Evolutionary conservation across 2,888 invertebrate genomes (phyloP).

Genomic region (Trichopoda pennipes): DNA sequence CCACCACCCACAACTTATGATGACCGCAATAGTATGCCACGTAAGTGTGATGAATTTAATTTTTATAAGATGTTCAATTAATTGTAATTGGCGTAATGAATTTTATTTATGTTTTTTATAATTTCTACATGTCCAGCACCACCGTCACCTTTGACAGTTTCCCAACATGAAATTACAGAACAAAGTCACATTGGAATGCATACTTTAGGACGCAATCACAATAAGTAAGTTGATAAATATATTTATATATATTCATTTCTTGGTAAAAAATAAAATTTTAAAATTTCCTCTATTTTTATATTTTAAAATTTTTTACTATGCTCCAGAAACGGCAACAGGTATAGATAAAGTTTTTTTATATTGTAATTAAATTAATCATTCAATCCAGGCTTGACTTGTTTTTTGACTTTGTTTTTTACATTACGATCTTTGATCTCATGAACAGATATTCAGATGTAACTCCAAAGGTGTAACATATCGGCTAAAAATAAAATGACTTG

Average conservation of each 20-base stretch:
- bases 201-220: conserved; percentile 81
- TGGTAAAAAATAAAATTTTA: background rate
- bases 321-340: conserved; percentile 78
- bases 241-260: background rate
- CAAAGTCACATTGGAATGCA: conserved; percentile 82
- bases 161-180: conserved; percentile 83
- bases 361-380: background rate
- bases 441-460: too few relatives aligned
- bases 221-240: conserved; percentile 74
- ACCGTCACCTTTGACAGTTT: conserved; percentile 89
- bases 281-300: conserved; percentile 25
- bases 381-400: too few relatives aligned
- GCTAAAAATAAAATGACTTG: too few relatives aligned
- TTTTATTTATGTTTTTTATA: too few relatives aligned
- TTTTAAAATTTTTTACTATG: conserved; percentile 40
- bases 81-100: conserved; percentile 22
- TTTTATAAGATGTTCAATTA: background rate
- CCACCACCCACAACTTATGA: conserved; percentile 85
- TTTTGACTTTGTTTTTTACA: background rate
- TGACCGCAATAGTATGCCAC: conserved; percentile 89
- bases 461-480: too few relatives aligned
- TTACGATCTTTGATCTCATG: background rate
- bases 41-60: conserved; percentile 83
- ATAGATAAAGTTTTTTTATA: conserved; percentile 63
- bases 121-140: conserved; percentile 84